Evolutionary conservation across 2,113 vertebrate genomes (phyloP).

Genomic region (Lepidothrix coronata): DNA sequence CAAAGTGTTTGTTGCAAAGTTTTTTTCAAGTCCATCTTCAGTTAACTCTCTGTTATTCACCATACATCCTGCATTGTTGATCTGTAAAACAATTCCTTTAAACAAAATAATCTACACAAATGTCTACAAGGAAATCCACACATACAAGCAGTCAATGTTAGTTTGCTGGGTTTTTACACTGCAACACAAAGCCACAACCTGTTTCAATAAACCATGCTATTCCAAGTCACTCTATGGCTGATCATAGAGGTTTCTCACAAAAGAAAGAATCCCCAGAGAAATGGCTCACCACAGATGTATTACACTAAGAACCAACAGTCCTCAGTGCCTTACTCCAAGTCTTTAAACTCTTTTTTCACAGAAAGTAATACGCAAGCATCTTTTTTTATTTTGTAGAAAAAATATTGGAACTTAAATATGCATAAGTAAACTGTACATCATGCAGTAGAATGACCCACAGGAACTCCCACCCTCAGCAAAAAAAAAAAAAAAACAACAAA

Average conservation of each 20-base stretch:
- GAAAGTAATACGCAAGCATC: background rate
- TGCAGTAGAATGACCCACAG: accelerated
- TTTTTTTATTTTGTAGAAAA: background rate
- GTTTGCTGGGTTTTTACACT: background rate
- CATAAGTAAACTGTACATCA: background rate
- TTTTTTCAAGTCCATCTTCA: conserved; percentile 84
- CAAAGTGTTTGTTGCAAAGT: conserved; percentile 85
- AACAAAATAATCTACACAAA: background rate
- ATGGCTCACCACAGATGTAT: background rate
- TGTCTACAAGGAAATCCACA: background rate
- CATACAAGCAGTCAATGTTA: background rate
- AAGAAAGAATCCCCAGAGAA: background rate
- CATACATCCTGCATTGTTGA: conserved; percentile 87
- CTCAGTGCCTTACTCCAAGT: background rate
- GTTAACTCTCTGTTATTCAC: conserved; percentile 83
- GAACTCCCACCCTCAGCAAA: background rate
- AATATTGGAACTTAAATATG: background rate
- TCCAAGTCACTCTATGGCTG: background rate
- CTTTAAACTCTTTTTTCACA: background rate
- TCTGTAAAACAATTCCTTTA: conserved; percentile 63
- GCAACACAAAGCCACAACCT: background rate
- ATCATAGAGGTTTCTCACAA: background rate
- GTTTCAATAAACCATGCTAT: background rate
- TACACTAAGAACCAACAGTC: background rate
- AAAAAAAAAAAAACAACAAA: background rate